Evolutionary conservation across 1,140 invertebrate genomes (phyloP), one percentile per base, ranked within the genome.

Genomic region (Drosophila paulistorum): DNA sequence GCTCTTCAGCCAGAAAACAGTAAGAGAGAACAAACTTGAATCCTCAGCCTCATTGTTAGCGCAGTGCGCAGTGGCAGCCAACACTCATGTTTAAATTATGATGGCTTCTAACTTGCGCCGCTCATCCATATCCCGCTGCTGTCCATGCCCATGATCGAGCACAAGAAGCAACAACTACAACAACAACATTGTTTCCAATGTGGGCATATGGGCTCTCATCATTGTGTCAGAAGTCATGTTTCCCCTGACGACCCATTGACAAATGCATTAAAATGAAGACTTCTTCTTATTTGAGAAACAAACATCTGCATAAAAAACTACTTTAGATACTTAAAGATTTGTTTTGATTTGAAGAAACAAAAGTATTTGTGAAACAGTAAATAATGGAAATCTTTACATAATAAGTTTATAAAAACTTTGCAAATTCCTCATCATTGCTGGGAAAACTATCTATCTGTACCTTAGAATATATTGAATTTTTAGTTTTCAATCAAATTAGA

Each of bases 81-180:
- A 84, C 84, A 89, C 84, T 89, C 85, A 89, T 89, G 84, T 89
- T 89, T 89, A 89, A 89, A 89, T 89, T 89, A 89, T 89, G 85
- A 89, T 84, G 84, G 84, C 84, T 89, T 89, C 84, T 89, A 89
- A 80, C 51, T 89, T 89, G 81, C 65, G 81, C 77, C 74, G 45
- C 45, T 17, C 17, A 20, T 48, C 70, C 73, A 72, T 26, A 58
- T 59, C 57, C 70, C 33, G 63, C 10, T 26, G 23, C 26, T 20
- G 54, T 26, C 39, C 54, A 35, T 1, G 30, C 30, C 30, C 30
- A 30, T 30, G 30, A 30, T 30, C 30, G 30, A 30, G 30, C 30
- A 30, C 30, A 30, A 30, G 30, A 20, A 59, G 13, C 55, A 37
- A 37, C 37, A 30, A 30, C 26, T 4, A 30, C 5, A 30, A 30